Percentiles rank a stretch among this genome's conserved stretches.
These are phyloP conservation scores for Pocota personata DNA, from an alignment of 2,888 invertebrate species.

Conservation along the genomic window DNA sequence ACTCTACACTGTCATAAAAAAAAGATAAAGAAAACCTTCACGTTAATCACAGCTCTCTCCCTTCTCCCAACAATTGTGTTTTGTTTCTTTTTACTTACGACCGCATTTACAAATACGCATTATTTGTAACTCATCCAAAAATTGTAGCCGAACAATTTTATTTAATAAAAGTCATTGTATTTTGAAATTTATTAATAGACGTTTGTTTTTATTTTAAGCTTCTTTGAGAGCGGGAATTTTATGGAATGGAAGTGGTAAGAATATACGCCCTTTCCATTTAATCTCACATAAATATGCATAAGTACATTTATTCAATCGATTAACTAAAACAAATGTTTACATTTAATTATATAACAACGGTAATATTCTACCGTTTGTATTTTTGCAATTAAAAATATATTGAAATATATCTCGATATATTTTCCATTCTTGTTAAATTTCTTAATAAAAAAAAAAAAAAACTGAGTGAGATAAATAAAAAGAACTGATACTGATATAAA, in stretches of 20 bases:
- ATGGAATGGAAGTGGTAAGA: conserved; percentile 40
- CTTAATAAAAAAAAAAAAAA: background rate
- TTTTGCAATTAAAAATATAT: background rate
- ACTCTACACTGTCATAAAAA: too few species aligned
- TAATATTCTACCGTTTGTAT: conserved; percentile 33
- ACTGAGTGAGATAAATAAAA: background rate
- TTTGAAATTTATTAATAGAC: conserved; percentile 31
- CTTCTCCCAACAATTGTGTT: background rate
- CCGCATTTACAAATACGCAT: conserved; percentile 15
- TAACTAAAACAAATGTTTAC: conserved; percentile 49
- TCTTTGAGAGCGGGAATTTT: conserved; percentile 15
- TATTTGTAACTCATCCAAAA: background rate
- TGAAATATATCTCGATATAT: conserved; percentile 26
- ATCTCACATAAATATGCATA: conserved; percentile 37
- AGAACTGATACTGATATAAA: background rate
- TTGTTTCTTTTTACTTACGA: background rate
- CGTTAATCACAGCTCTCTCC: conserved; percentile 13
- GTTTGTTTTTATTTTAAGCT: conserved; percentile 56
- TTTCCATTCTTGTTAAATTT: conserved; percentile 11
- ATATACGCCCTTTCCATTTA: conserved; percentile 29
- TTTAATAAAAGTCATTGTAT: conserved; percentile 1
- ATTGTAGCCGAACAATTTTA: background rate
- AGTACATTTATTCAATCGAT: conserved; percentile 53
- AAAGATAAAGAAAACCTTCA: background rate
- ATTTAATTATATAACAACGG: conserved; percentile 40